These are phyloP conservation scores for Henricia sp. DNA, from an alignment of 53 echinoderm and acorn worm genomes.

Conservation along the genomic window DNA sequence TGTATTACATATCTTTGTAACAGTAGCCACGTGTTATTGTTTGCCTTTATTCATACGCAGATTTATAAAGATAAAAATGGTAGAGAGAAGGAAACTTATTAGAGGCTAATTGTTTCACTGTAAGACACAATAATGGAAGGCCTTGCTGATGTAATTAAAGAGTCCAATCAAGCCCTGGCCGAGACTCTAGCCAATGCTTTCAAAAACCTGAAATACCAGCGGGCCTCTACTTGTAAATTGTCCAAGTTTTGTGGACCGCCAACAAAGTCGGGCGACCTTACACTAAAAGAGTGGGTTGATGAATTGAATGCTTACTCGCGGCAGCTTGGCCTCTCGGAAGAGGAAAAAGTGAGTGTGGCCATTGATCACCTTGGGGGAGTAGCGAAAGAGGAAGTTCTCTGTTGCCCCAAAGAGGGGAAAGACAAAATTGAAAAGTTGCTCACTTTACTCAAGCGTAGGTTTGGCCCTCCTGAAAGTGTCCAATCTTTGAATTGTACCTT, in stretches of 20 bases:
- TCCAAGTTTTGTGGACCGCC: slow-evolving; percentile 1
- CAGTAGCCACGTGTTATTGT: no score
- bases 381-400: background rate
- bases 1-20: no score
- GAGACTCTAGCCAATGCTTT: slow-evolving; percentile 16
- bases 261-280: background rate
- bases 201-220: slow-evolving; percentile 15
- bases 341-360: background rate
- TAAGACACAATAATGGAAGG: background rate
- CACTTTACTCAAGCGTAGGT: background rate
- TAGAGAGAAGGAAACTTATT: no score
- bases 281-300: background rate
- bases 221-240: background rate
- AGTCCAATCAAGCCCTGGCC: background rate
- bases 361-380: slow-evolving; percentile 8
- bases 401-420: slow-evolving; percentile 11
- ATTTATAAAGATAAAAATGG: no score
- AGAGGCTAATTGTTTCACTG: no score
- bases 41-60: no score
- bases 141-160: slow-evolving; percentile 7
- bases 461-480: slow-evolving; percentile 5
- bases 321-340: background rate
- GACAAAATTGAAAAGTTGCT: background rate
- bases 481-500: slow-evolving; percentile 13
- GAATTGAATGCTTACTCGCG: background rate